A percentile compares a stretch with the other conserved stretches of the same genome.
These are phyloP conservation scores for Hirtodrosophila histrioides DNA, from an alignment of 2,888 invertebrate species.

Conservation along the genomic window DNA sequence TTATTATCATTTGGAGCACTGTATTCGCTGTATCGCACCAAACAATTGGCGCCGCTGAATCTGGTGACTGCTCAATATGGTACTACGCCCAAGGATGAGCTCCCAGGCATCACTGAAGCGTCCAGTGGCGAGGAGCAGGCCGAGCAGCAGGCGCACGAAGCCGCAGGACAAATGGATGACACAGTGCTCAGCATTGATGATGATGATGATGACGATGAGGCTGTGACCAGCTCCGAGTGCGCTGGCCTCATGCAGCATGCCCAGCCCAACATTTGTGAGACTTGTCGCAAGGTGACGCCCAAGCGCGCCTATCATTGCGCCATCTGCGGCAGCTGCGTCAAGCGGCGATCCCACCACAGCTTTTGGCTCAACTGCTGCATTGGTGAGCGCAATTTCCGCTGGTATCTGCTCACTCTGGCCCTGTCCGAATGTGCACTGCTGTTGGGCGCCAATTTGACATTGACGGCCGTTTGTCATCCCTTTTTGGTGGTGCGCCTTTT, in stretches of 20 bases:
- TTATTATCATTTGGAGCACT: slow-evolving; percentile 67
- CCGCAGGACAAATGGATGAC: slow-evolving; percentile 73
- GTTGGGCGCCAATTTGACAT: slow-evolving; percentile 91
- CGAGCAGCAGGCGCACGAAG: slow-evolving; percentile 69
- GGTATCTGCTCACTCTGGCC: slow-evolving; percentile 89
- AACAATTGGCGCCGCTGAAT: slow-evolving; percentile 77
- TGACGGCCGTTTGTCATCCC: slow-evolving; percentile 94
- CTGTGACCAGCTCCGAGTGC: slow-evolving; percentile 39
- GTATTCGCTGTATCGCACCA: slow-evolving; percentile 75
- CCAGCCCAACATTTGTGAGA: slow-evolving; percentile 85
- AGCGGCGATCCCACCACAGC: slow-evolving; percentile 91
- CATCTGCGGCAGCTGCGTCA: slow-evolving; percentile 92
- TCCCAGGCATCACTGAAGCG: slow-evolving; percentile 81
- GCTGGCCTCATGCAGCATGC: slow-evolving; percentile 73
- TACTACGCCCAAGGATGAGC: slow-evolving; percentile 78
- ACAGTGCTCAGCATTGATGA: slow-evolving; percentile 69
- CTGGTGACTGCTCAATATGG: slow-evolving; percentile 77
- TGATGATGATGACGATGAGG: slow-evolving; percentile 41
- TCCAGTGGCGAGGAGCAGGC: slow-evolving; percentile 80
- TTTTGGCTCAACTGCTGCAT: slow-evolving; percentile 95
- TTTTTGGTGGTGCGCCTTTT: slow-evolving; percentile 84
- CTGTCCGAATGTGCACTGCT: slow-evolving; percentile 88
- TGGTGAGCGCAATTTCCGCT: slow-evolving; percentile 90
- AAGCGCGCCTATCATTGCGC: slow-evolving; percentile 91
- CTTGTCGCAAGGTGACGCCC: slow-evolving; percentile 87